Base-by-base conservation (phyloP, 2,888 invertebrate genomes). In the Latrodectus hesperus region DNA sequence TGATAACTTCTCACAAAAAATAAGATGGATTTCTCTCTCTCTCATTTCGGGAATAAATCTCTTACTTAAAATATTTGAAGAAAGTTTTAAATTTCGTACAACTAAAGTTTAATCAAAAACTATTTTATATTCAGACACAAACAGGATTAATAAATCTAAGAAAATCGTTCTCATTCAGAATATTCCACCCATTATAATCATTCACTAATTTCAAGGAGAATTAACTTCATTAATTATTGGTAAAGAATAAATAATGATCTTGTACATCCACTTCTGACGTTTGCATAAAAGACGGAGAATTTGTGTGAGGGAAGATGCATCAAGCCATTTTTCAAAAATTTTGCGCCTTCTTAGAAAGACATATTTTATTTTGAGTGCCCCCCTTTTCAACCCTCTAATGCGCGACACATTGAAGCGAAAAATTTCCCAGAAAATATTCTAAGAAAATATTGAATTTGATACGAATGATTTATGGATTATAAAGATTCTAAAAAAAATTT, bases 181-280 rank as follows among this genome's bases (percentile, higher is more conserved):
- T 38, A 38, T 38, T 38, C 38, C 38, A 38, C 38, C 38, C 17
- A 60, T 70, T 70, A 70, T 83, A 83, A 83, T 12, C 75, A 4
- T 70, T 38, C 53, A 16, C 82, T 70, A 82, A 75, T 83, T 83
- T 75, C 75, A 75, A 83, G 75, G 75, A 60, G 82, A 83, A 83
- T 83, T 83, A 83, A 83, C 76, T 83, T 75, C 75, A 83, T 80
- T 80, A 80, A 80, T 80, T 80, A 80, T 73, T 73, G 80, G 73
- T 80, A 72, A 80, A 73, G 80, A 80, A 80, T 80, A 80, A 80
- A 80, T 73, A 80, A 80, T 73, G 80, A 80, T 65, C 80, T 51
- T 65, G 65, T 73, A 72, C 80, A 65, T 80, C 51, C 38, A 65
- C 60, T 76, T 76, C 76, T 76, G 80, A 60, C 11, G 71, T 53